Evolutionary conservation across 2,888 invertebrate species (phyloP).

Genomic region (Acleris literana): DNA sequence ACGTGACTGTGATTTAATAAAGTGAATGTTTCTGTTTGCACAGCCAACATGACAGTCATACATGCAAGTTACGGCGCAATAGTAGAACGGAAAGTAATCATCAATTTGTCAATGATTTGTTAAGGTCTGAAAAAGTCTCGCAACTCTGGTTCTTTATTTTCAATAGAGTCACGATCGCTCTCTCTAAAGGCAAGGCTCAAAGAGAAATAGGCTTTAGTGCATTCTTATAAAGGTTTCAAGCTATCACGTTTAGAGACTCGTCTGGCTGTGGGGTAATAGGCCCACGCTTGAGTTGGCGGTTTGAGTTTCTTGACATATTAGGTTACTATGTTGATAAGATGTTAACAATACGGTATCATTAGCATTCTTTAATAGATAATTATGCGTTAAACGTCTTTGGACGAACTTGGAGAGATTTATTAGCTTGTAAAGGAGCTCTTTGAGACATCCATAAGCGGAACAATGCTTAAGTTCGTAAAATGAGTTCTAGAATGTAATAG

Average conservation of each 20-base stretch:
- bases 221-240: constrained; percentile 17
- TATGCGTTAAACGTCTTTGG: constrained; percentile 17
- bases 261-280: constrained; percentile 24
- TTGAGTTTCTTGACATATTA: constrained; percentile 31
- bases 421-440: constrained; percentile 12
- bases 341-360: constrained; percentile 30
- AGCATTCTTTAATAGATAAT: constrained; percentile 32
- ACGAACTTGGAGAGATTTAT: constrained; percentile 14
- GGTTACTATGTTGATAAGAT: constrained; percentile 31
- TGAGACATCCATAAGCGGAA: background rate
- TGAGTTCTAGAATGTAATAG: background rate
- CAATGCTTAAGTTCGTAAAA: background rate
- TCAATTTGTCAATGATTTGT: constrained; percentile 38
- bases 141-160: constrained; percentile 34
- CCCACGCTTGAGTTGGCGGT: constrained; percentile 28
- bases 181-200: constrained; percentile 15
- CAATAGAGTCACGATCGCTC: constrained; percentile 33
- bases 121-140: constrained; percentile 36
- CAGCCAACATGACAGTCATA: constrained; percentile 20
- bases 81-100: constrained; percentile 32
- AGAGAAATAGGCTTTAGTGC: constrained; percentile 6
- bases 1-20: constrained; percentile 32
- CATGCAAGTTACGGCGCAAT: constrained; percentile 25
- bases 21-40: constrained; percentile 31
- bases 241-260: constrained; percentile 11